These are phyloP conservation scores for Galeopterus variegatus DNA, from an alignment of 2,113 vertebrate genomes.

Conservation along the genomic window DNA sequence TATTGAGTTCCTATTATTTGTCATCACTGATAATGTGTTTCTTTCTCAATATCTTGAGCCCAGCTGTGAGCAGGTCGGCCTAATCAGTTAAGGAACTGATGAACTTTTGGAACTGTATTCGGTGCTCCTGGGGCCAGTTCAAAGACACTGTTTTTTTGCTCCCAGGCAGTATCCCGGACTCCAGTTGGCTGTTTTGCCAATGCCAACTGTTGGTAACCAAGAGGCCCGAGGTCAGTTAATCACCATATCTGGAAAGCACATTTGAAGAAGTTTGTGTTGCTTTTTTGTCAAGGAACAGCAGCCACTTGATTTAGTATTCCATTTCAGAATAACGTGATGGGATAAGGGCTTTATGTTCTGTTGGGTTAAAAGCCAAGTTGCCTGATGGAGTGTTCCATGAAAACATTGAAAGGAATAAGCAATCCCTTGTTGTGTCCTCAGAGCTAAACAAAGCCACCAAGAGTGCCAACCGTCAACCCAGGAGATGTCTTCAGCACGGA, in stretches of 20 bases:
- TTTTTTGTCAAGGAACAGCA: not conserved
- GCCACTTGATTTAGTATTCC: not conserved
- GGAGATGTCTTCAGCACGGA: not conserved
- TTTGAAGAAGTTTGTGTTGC: conserved; percentile 2
- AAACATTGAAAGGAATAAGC: not conserved
- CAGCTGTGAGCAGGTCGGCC: not conserved
- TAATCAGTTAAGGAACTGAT: not conserved
- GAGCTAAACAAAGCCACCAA: not conserved
- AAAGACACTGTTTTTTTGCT: not conserved
- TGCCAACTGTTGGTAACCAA: not conserved
- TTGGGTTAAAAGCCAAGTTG: not conserved
- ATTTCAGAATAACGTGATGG: not conserved
- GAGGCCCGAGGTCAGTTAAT: not conserved
- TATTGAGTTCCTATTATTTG: not conserved
- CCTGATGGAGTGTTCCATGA: not conserved
- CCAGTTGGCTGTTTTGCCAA: not conserved
- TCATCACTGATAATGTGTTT: not conserved
- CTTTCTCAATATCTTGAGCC: not conserved
- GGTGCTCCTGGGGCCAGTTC: too few species aligned
- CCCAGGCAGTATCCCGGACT: not conserved
- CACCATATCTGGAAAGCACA: not conserved
- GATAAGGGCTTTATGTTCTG: conserved; percentile 6
- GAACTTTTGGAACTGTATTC: too few species aligned
- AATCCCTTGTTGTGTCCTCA: not conserved
- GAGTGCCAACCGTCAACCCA: not conserved